Evolutionary conservation across 1,140 invertebrate genomes (phyloP).

Genomic region (Mactra quadrangularis): DNA sequence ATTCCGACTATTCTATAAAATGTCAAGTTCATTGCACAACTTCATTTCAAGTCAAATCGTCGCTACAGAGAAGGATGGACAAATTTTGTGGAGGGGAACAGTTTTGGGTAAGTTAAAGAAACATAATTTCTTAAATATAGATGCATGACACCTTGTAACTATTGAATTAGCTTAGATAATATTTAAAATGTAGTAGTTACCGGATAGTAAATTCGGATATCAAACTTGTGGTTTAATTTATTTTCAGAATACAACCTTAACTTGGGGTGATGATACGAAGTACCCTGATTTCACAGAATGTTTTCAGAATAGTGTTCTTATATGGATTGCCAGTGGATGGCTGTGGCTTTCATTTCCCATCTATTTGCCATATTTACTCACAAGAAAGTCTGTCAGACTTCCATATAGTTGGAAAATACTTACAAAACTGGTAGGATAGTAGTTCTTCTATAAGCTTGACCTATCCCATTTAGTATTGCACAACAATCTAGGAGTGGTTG

Average conservation of each 20-base stretch:
- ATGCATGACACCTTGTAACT: too few species aligned
- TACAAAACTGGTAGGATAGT: slow-evolving; percentile 66
- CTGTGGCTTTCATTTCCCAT: slow-evolving; percentile 88
- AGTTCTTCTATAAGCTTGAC: too few species aligned
- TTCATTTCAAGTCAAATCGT: too few species aligned
- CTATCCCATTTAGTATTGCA: too few species aligned
- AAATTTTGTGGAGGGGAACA: slow-evolving; percentile 33
- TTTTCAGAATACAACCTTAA: slow-evolving; percentile 67
- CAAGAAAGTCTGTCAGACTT: not conserved
- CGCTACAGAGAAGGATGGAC: slow-evolving; percentile 26
- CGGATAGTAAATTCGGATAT: too few species aligned
- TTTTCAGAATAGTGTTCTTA: slow-evolving; percentile 88
- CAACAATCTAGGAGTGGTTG: too few species aligned
- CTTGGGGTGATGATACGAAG: slow-evolving; percentile 83
- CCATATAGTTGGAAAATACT: slow-evolving; percentile 47
- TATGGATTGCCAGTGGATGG: slow-evolving; percentile 94
- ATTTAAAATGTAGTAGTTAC: not conserved
- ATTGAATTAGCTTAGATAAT: not conserved
- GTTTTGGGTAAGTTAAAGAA: slow-evolving; percentile 22
- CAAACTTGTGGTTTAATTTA: not conserved
- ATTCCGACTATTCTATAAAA: too few species aligned
- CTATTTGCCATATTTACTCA: slow-evolving; percentile 90
- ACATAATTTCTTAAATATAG: too few species aligned
- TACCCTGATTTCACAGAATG: slow-evolving; percentile 80
- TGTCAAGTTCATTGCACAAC: too few species aligned